These are phyloP conservation scores for Whitmania pigra DNA, from an alignment of 1,140 invertebrate species.

Conservation along the genomic window DNA sequence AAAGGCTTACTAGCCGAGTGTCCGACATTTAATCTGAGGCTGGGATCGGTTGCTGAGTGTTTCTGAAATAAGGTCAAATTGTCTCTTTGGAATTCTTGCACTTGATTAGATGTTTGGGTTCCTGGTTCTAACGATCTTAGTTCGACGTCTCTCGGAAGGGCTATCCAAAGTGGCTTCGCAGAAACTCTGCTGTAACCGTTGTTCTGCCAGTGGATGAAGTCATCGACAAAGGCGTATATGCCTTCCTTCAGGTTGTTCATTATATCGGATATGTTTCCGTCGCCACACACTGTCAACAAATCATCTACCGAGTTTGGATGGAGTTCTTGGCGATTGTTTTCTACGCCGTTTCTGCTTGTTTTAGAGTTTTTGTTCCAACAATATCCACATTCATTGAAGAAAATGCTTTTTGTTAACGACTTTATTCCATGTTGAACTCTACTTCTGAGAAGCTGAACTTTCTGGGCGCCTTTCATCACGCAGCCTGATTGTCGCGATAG, in stretches of 20 bases:
- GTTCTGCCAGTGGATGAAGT: slow-evolving; percentile 36
- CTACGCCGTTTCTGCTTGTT: too few relatives aligned
- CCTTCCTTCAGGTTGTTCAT: slow-evolving; percentile 29
- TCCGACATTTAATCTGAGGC: too few relatives aligned
- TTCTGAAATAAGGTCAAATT: slow-evolving; percentile 26
- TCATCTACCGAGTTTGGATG: not conserved
- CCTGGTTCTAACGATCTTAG: too few relatives aligned
- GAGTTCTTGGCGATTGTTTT: not conserved
- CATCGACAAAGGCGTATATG: slow-evolving; percentile 35
- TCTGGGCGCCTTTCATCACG: too few relatives aligned
- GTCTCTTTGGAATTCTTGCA: not conserved
- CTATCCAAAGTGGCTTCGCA: slow-evolving; percentile 37
- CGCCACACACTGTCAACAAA: slow-evolving; percentile 19
- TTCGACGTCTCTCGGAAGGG: slow-evolving; percentile 28
- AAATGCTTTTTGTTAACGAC: too few relatives aligned
- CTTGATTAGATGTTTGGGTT: not conserved
- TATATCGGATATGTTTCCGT: slow-evolving; percentile 34
- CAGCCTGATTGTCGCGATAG: too few relatives aligned
- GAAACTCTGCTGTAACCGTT: slow-evolving; percentile 31
- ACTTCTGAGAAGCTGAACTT: too few relatives aligned
- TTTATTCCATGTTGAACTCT: too few relatives aligned
- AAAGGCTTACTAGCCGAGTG: not conserved
- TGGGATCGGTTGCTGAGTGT: not conserved
- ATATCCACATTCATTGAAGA: too few relatives aligned
- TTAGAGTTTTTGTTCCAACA: too few relatives aligned